phyloP scores from a whole-genome alignment of 2,113 vertebrate genomes.

The Callipepla squamata region DNA sequence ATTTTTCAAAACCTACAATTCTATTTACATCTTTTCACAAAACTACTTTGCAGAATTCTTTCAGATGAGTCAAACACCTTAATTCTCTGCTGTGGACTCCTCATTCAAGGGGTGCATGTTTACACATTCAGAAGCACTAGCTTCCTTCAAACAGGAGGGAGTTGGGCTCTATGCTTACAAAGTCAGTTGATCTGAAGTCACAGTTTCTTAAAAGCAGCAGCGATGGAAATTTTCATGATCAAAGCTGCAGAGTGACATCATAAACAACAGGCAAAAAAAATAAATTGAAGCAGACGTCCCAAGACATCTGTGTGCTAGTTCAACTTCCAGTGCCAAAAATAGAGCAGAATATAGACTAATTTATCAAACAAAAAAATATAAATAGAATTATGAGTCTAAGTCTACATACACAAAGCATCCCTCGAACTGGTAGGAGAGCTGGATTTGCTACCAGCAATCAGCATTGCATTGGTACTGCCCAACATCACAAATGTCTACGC shows the following conservation, averaged over 20 bases:
- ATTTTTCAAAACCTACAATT: not conserved
- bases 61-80: not conserved
- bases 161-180: not conserved
- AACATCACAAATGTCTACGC: rapidly evolving
- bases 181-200: not conserved
- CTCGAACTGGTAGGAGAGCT: not conserved
- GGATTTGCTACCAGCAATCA: not conserved
- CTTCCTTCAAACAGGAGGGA: not conserved
- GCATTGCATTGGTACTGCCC: not conserved
- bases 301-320: not conserved
- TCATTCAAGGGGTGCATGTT: not conserved
- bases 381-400: not conserved
- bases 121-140: not conserved
- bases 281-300: not conserved
- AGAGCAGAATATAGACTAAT: not conserved
- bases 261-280: not conserved
- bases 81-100: not conserved
- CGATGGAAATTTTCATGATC: slow-evolving; percentile 33
- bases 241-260: not conserved
- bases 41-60: not conserved
- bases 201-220: not conserved
- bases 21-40: not conserved
- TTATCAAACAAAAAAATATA: not conserved
- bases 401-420: not conserved
- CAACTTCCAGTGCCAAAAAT: not conserved